Conservation (phyloP, 2,797 vertebrate genomes). For the Acanthiza pusilla region DNA sequence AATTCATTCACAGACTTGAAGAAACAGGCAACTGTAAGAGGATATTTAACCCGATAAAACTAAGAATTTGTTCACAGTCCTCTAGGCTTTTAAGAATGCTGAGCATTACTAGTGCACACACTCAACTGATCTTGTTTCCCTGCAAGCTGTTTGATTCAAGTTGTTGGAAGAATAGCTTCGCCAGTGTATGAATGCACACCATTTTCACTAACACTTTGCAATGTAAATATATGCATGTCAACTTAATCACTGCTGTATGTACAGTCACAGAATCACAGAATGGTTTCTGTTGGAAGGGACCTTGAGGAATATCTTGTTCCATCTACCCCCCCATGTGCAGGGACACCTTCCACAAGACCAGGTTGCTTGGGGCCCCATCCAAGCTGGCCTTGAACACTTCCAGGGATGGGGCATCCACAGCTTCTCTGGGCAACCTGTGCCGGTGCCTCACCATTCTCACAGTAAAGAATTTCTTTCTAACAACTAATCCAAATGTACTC, state of each 20-base stretch:
- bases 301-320: background rate
- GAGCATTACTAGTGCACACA: background rate
- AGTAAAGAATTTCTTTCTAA: background rate
- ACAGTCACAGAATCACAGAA: background rate
- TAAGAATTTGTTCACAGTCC: background rate
- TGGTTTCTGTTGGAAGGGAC: background rate
- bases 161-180: background rate
- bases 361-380: background rate
- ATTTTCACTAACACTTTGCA: background rate
- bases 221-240: rapidly evolving
- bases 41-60: background rate
- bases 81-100: background rate
- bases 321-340: background rate
- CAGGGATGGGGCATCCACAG: background rate
- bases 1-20: background rate
- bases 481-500: background rate
- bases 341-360: background rate
- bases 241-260: background rate
- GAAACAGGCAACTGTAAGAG: background rate
- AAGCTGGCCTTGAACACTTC: background rate
- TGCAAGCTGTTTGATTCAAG: background rate
- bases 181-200: rapidly evolving
- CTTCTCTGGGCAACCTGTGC: background rate
- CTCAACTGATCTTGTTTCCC: background rate
- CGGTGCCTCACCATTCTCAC: background rate